Evolutionary conservation across 2,113 vertebrate species (phyloP).

Genomic region (Tylochromis polylepis): DNA sequence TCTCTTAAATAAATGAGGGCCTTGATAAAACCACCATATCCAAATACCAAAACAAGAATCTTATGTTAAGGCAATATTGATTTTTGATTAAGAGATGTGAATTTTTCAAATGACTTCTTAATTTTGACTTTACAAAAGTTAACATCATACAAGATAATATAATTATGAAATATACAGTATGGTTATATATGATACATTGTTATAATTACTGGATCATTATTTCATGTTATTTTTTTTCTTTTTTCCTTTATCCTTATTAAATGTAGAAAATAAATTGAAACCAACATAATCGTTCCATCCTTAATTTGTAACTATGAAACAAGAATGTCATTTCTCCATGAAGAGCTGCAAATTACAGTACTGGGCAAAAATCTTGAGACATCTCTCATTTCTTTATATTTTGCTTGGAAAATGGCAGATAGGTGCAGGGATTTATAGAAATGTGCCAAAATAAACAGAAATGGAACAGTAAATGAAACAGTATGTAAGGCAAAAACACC

Average conservation of each 20-base stretch:
- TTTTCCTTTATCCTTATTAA: not conserved
- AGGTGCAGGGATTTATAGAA: not conserved
- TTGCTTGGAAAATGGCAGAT: not conserved
- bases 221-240: not conserved
- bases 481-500: not conserved
- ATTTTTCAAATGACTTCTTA: not conserved
- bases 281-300: not conserved
- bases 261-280: not conserved
- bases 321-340: not conserved
- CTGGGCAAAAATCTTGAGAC: not conserved
- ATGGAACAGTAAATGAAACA: not conserved
- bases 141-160: not conserved
- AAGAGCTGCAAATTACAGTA: not conserved
- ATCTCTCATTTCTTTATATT: not conserved
- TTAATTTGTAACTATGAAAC: not conserved
- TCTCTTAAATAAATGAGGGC: not conserved
- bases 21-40: not conserved
- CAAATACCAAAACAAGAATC: not conserved
- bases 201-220: not conserved
- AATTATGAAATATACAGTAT: not conserved
- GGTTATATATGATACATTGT: not conserved
- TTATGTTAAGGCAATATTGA: not conserved
- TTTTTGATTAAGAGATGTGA: not conserved
- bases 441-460: not conserved
- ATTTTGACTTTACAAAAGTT: not conserved